Percentiles rank a stretch among this genome's conserved stretches.
Conservation (phyloP, 2,797 vertebrate genomes). For the Phrynocephalus guinanensis region DNA sequence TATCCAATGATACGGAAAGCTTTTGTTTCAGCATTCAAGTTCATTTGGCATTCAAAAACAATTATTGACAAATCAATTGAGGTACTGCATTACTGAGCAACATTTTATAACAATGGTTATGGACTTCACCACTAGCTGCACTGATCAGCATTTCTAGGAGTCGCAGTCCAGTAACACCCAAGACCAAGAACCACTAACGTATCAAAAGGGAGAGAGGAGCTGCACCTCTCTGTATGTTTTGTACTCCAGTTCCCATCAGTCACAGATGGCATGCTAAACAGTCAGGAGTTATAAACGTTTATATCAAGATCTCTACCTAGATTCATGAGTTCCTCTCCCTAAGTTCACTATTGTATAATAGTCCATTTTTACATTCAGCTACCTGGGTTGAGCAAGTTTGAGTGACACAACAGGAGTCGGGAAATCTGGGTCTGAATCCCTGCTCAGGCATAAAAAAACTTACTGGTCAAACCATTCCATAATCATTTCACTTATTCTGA, state of each 20-base stretch:
- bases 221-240: not conserved
- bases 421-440: too few relatives aligned
- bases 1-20: conserved; percentile 41
- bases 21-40: conserved; percentile 33
- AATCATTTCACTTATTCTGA: not conserved
- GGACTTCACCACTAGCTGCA: too few relatives aligned
- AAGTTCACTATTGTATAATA: too few relatives aligned
- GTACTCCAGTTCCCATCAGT: not conserved
- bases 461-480: not conserved
- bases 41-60: conserved; percentile 6
- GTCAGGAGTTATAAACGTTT: not conserved
- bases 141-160: too few relatives aligned
- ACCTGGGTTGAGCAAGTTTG: too few relatives aligned
- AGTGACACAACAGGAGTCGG: too few relatives aligned
- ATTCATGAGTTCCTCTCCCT: not conserved
- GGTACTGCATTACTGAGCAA: conserved; percentile 9
- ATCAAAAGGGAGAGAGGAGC: not conserved
- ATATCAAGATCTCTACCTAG: not conserved
- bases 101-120: not conserved
- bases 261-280: not conserved
- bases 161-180: too few relatives aligned
- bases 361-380: too few relatives aligned
- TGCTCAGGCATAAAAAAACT: too few relatives aligned
- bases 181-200: too few relatives aligned
- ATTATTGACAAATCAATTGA: not conserved